Evolutionary conservation across 1,140 invertebrate genomes (phyloP), one percentile per base, ranked within the genome.

Genomic region (Ostrea denselamellosa): DNA sequence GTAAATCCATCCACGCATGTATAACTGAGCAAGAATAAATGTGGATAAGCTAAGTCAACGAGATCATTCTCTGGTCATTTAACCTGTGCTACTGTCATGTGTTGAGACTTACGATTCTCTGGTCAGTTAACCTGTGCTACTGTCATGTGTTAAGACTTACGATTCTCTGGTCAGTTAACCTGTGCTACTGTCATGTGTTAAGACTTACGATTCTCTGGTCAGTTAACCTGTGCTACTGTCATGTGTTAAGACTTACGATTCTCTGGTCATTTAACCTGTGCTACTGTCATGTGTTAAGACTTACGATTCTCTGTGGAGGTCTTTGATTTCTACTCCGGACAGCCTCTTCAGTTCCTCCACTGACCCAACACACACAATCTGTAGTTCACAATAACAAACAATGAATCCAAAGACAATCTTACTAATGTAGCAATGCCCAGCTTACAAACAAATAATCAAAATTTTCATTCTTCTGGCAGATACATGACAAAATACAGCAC

Each of bases 281-380:
- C 1, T 44, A 44, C 34, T 2, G 34, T 2, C 1, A 44, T 44
- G 34, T 44, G 2, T 5, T 44, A 44, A 44, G 5, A 2, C 90
- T 91, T 94, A 96, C 96, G 90, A 97, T 96, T 99, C 99, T 88
- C 99, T 96, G 95, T 99, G 99, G 81, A 99, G 95, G 96, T 99
- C 99, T 8, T 95, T 97, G 0, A 99, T 92, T 91, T 97, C 96
- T 68, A 96, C 95, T 0, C 98, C 98, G 34, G 97, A 97, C 1
- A 99, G 95, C 92, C 97, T 95, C 92, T 97, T 96, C 56, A 99
- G 94, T 95, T 99, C 98, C 58, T 96, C 96, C 92, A 99, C 98
- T 88, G 98, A 99, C 8, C 98, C 98, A 83, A 99, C 95, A 94
- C 98, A 99, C 34, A 99, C 96, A 22, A 99, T 95, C 93, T 94